A percentile compares a stretch with the other conserved stretches of the same genome.
phyloP scores from a whole-genome alignment of 2,113 vertebrate species.

The Ptychochromis oligacanthus region DNA sequence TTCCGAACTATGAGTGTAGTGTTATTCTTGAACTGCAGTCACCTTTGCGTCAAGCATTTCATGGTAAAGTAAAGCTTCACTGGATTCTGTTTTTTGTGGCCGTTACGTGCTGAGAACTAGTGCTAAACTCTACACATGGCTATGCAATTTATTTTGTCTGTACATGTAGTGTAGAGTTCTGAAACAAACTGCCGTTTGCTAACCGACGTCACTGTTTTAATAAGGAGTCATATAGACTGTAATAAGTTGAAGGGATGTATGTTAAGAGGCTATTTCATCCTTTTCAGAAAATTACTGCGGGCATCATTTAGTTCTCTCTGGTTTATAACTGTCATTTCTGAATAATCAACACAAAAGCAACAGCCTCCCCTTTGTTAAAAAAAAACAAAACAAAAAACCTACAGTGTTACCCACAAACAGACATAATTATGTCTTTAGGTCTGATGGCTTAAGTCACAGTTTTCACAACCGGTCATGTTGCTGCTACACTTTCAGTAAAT shows the following conservation, averaged over 20 bases:
- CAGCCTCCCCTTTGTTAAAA: background rate
- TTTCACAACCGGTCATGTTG: background rate
- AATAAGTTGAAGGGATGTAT: constrained; percentile 5
- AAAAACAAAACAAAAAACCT: background rate
- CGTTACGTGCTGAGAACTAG: no score
- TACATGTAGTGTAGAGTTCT: background rate
- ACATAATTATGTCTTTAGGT: background rate
- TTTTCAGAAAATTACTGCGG: constrained; percentile 2
- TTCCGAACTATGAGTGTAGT: no score
- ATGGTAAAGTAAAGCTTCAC: background rate
- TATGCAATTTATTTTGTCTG: background rate
- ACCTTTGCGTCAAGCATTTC: background rate
- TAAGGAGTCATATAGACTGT: background rate
- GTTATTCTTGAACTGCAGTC: no score
- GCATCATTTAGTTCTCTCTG: background rate
- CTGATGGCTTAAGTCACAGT: constrained; percentile 12
- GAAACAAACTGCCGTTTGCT: constrained; percentile 1
- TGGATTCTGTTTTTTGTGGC: background rate
- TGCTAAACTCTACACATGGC: no score
- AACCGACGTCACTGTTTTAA: background rate
- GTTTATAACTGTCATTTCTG: constrained; percentile 10
- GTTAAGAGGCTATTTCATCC: constrained; percentile 6
- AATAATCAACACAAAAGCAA: background rate
- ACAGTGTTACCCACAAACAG: background rate
- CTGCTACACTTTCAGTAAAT: background rate